These are phyloP conservation scores for Gallinago solitaria DNA, from an alignment of 2,797 vertebrate species.

Conservation along the genomic window DNA sequence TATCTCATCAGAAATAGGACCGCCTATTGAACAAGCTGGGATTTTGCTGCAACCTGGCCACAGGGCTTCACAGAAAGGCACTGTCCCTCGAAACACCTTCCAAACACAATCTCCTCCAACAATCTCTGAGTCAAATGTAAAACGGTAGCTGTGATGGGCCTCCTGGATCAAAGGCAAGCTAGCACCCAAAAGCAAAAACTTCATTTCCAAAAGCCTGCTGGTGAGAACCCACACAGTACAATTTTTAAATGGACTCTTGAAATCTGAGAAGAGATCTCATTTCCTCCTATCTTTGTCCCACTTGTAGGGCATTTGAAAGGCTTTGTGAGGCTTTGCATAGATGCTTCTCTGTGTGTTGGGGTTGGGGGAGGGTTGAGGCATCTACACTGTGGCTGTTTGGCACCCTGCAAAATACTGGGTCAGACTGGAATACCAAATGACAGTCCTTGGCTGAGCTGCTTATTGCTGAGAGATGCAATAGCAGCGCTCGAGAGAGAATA, in stretches of 20 bases:
- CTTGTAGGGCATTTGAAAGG: constrained; percentile 47
- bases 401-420: constrained; percentile 14
- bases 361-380: constrained; percentile 27
- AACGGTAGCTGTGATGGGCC: background rate
- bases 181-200: background rate
- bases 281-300: constrained; percentile 61
- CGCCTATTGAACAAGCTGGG: background rate
- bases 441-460: background rate
- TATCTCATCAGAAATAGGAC: background rate
- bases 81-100: background rate
- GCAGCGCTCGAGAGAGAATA: background rate
- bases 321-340: constrained; percentile 56
- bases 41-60: background rate
- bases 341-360: constrained; percentile 36
- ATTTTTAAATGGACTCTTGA: constrained; percentile 51
- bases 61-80: background rate
- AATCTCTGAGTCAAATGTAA: background rate
- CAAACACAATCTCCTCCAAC: background rate
- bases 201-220: background rate
- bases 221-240: background rate
- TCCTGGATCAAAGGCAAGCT: background rate
- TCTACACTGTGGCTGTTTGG: constrained; percentile 27
- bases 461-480: background rate
- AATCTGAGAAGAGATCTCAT: constrained; percentile 54
- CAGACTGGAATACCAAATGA: constrained; percentile 36